These are phyloP conservation scores for Rattus rattus DNA, from an alignment of 2,113 vertebrate species.

Conservation along the genomic window DNA sequence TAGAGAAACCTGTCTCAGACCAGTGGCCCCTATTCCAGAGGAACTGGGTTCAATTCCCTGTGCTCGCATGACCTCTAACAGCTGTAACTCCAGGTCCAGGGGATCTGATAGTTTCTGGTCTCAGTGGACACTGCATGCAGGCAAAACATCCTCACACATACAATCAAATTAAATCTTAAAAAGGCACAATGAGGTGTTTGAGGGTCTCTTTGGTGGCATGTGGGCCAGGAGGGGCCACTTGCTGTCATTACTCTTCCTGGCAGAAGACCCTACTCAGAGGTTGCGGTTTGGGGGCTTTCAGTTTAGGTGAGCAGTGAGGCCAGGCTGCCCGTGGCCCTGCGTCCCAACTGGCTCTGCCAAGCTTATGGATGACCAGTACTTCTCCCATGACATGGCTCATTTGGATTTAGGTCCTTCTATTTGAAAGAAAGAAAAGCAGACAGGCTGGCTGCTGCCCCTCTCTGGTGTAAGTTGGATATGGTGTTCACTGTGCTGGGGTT, in stretches of 20 bases:
- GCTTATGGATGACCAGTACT: neutral
- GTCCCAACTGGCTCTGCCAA: neutral
- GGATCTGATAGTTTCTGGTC: neutral
- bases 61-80: neutral
- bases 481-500: rapidly evolving
- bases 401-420: neutral
- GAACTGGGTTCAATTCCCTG: neutral
- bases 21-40: neutral
- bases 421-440: neutral
- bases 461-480: neutral
- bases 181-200: too few species aligned
- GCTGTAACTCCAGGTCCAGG: neutral
- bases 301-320: neutral
- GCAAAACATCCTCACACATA: neutral
- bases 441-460: neutral
- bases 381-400: rapidly evolving
- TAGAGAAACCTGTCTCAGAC: neutral
- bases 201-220: neutral
- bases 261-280: neutral
- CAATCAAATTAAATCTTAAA: neutral
- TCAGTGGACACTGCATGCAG: neutral
- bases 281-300: rapidly evolving
- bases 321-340: neutral
- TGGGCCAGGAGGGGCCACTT: neutral
- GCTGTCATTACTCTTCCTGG: neutral